phyloP scores from a whole-genome alignment of 2,888 invertebrate genomes.

The Meloe dianella region DNA sequence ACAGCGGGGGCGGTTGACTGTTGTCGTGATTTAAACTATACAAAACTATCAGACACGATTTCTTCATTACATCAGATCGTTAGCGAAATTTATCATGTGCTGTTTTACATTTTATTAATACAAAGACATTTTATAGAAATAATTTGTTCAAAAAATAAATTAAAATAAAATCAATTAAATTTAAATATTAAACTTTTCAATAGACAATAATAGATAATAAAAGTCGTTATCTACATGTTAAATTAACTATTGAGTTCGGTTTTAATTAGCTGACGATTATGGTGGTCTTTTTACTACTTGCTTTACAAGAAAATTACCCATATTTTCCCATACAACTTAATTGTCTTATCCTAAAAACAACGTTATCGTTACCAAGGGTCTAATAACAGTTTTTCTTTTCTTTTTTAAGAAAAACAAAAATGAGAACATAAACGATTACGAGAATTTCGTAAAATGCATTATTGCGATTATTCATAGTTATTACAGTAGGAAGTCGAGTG shows the following conservation, averaged over 20 bases:
- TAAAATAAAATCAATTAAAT: too few relatives aligned
- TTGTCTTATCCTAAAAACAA: background rate
- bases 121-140: background rate
- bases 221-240: background rate
- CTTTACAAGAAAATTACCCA: background rate
- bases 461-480: background rate
- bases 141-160: background rate
- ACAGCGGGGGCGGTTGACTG: background rate
- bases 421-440: background rate
- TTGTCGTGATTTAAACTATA: background rate
- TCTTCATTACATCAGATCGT: background rate
- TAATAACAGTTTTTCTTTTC: background rate
- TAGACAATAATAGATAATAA: background rate
- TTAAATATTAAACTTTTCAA: background rate
- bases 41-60: slow-evolving; percentile 7
- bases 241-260: background rate
- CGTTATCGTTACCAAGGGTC: background rate
- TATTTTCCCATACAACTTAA: background rate
- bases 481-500: background rate
- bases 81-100: background rate
- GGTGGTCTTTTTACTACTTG: background rate
- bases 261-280: slow-evolving; percentile 4
- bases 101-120: background rate
- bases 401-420: background rate
- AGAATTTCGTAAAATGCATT: background rate